These are phyloP conservation scores for Poecilia velifera DNA, from an alignment of 2,797 vertebrate species.

Conservation along the genomic window DNA sequence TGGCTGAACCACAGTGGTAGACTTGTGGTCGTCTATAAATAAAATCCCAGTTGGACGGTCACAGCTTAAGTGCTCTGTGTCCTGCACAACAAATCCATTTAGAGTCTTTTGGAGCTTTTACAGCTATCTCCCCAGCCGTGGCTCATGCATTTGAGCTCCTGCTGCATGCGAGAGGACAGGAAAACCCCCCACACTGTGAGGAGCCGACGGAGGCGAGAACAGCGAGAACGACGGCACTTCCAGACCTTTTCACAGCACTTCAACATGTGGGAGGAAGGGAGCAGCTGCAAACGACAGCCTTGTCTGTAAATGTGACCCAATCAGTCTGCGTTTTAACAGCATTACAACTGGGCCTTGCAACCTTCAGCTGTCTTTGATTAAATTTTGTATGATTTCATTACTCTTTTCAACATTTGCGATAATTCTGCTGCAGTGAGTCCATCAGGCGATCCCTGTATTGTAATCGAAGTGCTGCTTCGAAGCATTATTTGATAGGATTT, in stretches of 20 bases:
- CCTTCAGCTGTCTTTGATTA: neutral
- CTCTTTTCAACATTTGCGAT: neutral
- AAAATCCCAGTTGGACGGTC: conserved; percentile 22
- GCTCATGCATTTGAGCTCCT: conserved; percentile 13
- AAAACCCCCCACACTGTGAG: conserved; percentile 9
- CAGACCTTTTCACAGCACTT: neutral
- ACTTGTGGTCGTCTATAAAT: conserved; percentile 33
- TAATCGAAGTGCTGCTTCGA: neutral
- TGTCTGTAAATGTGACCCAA: neutral
- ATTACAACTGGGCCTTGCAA: neutral
- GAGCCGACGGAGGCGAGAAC: conserved; percentile 16
- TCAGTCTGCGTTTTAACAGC: neutral
- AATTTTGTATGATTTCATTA: neutral
- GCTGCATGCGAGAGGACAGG: conserved; percentile 14
- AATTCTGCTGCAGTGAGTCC: neutral
- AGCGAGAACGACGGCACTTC: neutral
- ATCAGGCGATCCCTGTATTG: neutral
- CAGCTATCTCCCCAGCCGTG: conserved; percentile 1
- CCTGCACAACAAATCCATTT: conserved; percentile 25
- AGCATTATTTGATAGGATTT: neutral
- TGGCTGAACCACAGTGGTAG: neutral
- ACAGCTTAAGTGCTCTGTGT: conserved; percentile 17
- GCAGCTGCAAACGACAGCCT: neutral
- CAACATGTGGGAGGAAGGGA: neutral
- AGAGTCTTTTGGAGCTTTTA: conserved; percentile 20